Evolutionary conservation across 2,113 vertebrate genomes (phyloP), one percentile per base, ranked within the genome.

Genomic region (Leucopsar rothschildi): DNA sequence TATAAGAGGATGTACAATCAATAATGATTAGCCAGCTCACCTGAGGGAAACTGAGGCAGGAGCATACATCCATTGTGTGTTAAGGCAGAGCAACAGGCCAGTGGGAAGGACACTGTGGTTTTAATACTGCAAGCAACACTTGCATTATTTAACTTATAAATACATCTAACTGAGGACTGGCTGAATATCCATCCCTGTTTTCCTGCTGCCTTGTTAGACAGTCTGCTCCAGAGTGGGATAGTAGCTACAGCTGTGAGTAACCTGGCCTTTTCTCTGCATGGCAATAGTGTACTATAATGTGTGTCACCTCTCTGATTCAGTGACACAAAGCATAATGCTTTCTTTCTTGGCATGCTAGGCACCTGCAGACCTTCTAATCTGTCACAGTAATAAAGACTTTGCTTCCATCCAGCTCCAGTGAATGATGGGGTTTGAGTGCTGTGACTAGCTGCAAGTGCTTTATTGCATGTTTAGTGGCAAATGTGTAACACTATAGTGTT

Each of bases 1-100:
- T 69, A 1, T 45, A 80, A n/a, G 12, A 61, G 57, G 15, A 7
- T 47, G 45, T 22, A 13, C 23, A 65, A 10, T 64, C 4, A 42
- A 3, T 45, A 39, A 5, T 25, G 42, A 24, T 73, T 42, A 69
- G 10, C 29, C 3, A 8, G 42, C 31, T 88, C 10, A 13, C 4
- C 3, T 0, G 2, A 91, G 52, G 44, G 70, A 82, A 84, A n/a
- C 39, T 65, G 86, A 80, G 28, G 55, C 20, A 68, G 42, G 27
- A 35, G 2, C 15, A 15, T 31, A 29, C 12, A 39, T 52, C 12
- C 6, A 1, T 23, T 66, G 20, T 44, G 28, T 1, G 0, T 37
- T 35, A 68, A 25, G 31, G 40, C 37, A 56, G 25, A 60, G 25
- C 12, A 63, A 23, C 19, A 52, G 39, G 56, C 44, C 27, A 2